Conservation (phyloP, 2,797 vertebrate species). For the Arctocebus calabarensis region DNA sequence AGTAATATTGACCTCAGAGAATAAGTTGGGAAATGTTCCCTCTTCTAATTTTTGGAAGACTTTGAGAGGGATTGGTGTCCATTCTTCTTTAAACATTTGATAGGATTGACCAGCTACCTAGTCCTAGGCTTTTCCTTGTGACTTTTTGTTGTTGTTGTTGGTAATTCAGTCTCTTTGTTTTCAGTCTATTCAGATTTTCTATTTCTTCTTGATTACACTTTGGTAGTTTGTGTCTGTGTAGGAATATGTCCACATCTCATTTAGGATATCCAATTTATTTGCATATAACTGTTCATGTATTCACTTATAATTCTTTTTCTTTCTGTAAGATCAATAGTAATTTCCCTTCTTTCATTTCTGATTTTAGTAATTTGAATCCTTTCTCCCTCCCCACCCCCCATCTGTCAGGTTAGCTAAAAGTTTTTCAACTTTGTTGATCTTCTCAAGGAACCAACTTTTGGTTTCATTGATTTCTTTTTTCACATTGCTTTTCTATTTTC, state of each 20-base stretch:
- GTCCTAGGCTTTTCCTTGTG: background rate
- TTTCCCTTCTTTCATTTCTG: background rate
- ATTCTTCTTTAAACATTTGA: constrained; percentile 1
- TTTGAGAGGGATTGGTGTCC: background rate
- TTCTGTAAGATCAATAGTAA: constrained; percentile 5
- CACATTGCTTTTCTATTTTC: background rate
- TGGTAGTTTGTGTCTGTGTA: constrained; percentile 31
- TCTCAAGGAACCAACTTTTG: constrained; percentile 4
- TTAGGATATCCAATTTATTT: constrained; percentile 27
- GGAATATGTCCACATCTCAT: constrained; percentile 22
- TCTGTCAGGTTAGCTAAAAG: background rate
- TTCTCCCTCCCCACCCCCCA: background rate
- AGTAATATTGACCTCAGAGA: background rate
- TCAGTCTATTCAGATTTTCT: background rate
- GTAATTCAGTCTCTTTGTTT: background rate
- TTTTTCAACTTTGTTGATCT: background rate
- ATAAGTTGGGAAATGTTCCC: background rate
- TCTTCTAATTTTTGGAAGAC: background rate
- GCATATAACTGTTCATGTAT: background rate
- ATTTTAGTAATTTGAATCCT: constrained; percentile 42
- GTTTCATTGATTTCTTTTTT: constrained; percentile 8
- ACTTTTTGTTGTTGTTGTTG: background rate
- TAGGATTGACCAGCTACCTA: background rate
- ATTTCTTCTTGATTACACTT: constrained; percentile 28
- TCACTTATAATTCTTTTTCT: constrained; percentile 47